Evolutionary conservation across 2,888 invertebrate species (phyloP).

Genomic region (Acronicta alni): DNA sequence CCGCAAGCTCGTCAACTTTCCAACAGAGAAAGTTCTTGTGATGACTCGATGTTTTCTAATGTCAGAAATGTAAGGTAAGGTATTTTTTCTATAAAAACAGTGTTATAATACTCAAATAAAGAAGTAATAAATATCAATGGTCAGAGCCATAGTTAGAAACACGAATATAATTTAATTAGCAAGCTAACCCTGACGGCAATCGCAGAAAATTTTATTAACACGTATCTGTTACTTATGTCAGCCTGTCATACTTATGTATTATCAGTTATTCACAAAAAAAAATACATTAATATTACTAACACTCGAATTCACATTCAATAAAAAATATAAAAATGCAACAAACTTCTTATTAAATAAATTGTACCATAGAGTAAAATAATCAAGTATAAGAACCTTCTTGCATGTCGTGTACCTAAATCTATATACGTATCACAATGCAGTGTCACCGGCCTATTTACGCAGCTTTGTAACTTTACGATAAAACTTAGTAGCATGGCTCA

Average conservation of each 20-base stretch:
- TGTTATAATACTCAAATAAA: background rate
- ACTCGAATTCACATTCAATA: no score
- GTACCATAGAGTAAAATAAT: background rate
- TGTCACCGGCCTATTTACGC: slow-evolving; percentile 1
- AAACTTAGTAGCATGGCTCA: background rate
- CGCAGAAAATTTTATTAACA: slow-evolving; percentile 18
- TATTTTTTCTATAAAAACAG: background rate
- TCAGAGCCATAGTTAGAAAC: slow-evolving; percentile 6
- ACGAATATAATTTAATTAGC: slow-evolving; percentile 28
- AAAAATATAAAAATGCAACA: no score
- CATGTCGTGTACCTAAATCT: background rate
- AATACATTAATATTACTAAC: no score
- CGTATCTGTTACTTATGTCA: background rate
- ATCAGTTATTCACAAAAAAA: background rate
- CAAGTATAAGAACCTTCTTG: background rate
- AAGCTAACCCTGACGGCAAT: background rate
- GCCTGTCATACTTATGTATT: slow-evolving; percentile 1
- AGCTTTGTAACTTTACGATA: slow-evolving; percentile 1
- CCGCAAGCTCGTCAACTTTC: slow-evolving; percentile 8
- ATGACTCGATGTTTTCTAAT: background rate
- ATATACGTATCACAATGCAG: background rate
- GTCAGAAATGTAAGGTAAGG: background rate
- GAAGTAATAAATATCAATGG: background rate
- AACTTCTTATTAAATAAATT: background rate
- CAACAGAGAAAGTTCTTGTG: slow-evolving; percentile 3